These are phyloP conservation scores for Gadopsis bispinosus DNA, from an alignment of 2,797 vertebrate genomes.

Conservation along the genomic window DNA sequence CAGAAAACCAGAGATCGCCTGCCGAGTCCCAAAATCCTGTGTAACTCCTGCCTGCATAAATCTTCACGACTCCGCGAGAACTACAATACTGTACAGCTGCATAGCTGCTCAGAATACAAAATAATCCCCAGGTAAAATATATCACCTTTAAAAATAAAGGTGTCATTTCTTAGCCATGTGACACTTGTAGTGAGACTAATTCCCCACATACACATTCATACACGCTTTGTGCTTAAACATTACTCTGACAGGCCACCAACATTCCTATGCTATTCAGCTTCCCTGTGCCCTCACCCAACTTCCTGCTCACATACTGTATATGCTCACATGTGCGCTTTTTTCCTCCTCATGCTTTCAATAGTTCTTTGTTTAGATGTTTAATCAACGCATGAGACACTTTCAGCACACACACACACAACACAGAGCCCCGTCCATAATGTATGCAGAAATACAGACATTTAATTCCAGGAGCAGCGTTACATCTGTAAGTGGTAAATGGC, in stretches of 20 bases:
- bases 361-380: constrained; percentile 76
- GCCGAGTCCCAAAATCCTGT: constrained; percentile 71
- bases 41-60: constrained; percentile 76
- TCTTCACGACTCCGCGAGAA: constrained; percentile 75
- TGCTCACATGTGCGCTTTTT: constrained; percentile 33
- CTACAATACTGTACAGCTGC: constrained; percentile 76
- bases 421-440: constrained; percentile 70
- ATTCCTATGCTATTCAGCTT: constrained; percentile 67
- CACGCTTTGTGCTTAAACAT: constrained; percentile 67
- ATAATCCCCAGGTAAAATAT: constrained; percentile 85
- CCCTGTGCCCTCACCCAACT: constrained; percentile 47
- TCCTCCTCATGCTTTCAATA: constrained; percentile 43
- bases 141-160: constrained; percentile 78
- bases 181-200: constrained; percentile 80
- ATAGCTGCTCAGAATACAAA: constrained; percentile 84
- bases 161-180: constrained; percentile 69
- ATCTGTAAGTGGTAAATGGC: constrained; percentile 80
- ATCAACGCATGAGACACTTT: constrained; percentile 75
- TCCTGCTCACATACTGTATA: constrained; percentile 42
- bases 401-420: constrained; percentile 53
- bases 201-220: constrained; percentile 75
- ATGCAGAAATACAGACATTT: constrained; percentile 83
- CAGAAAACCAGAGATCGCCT: constrained; percentile 67
- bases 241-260: constrained; percentile 63
- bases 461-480: constrained; percentile 76